Evolutionary conservation across 2,888 invertebrate genomes (phyloP), one percentile per base, ranked within the genome.

Genomic region (Abscondita cerata): DNA sequence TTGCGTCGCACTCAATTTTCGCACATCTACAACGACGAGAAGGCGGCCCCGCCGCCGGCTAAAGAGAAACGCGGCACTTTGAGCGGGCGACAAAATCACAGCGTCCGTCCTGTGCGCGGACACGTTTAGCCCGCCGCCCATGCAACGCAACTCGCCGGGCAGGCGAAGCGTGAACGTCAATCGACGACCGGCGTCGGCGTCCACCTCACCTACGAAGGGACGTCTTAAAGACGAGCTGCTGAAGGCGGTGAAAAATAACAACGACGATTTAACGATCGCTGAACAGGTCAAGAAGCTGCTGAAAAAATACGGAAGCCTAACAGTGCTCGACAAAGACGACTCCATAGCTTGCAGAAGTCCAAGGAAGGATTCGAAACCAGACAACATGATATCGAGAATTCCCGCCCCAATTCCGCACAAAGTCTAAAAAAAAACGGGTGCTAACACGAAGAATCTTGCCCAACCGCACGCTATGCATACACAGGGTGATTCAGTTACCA

Each of bases 241-340:
- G 1, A 85, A 88, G 68, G 88, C 90, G 19, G 87, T 91, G 2
- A 89, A 88, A 71, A 86, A 85, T 1, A 86, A 89, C 1, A 88
- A 89, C 73, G 90, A 92, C 70, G 92, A 93, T 72, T 86, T 87
- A 3, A 82, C 87, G 65, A 89, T 92, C 56, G 81, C 91, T 18
- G 87, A 88, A 70, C 90, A 91, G 76, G 88, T 93, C 81, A 91
- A 91, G 73, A 89, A 88, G 60, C 75, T 88, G 34, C 75, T 89
- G n/a, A 84, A 84, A 38, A 84, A 87, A 64, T 88, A 87, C 70
- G 84, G 84, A 57, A 81, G 84, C 38, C 82, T 85, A 60, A 84
- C 82, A 1, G 84, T 85, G 46, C 82, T 84, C 58, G 87, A 52
- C 88, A 25, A 25, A 25, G 86, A 52, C 12, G 74, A 73, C 13